Evolutionary conservation across 2,797 vertebrate species (phyloP), one percentile per base, ranked within the genome.

Genomic region (Sebastes flavidus): DNA sequence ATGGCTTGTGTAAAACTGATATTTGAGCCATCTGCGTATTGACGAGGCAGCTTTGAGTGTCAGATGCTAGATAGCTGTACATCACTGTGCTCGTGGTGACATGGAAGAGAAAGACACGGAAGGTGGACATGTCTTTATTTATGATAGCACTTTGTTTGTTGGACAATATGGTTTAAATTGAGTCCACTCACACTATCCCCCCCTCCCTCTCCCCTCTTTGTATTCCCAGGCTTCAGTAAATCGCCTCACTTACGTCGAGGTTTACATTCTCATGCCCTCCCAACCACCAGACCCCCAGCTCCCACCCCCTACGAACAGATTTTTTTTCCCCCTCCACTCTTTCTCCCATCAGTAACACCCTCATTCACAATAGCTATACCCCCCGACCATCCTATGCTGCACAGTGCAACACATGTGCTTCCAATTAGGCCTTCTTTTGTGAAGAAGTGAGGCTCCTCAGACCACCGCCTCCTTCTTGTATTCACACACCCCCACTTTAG

Each of bases 211-310:
- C 68, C 76, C 65, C 63, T 72, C 81, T 75, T 22, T 77, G 68
- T 86, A 90, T 94, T 94, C 95, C 94, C 95, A 95, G 91, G 93
- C 84, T 85, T 85, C 79, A 90, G 88, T 91, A 91, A 94, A 92
- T 94, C 83, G 85, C 89, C 86, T 92, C 89, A 91, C 92, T 94
- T 92, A 91, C 87, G 25, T 85, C 73, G 81, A 91, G 88, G 94
- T 95, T 95, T 95, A 91, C 89, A 86, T 95, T 96, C 95, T 93
- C 95, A 95, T 95, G 90, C 93, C 91, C 93, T 91, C 83, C 77
- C 65, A 92, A 76, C 89, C 90, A 81, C 86, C 88, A 88, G 80
- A 83, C 67, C 85, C 80, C 78, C 68, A 30, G 52, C 82, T 80
- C 84, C 87, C 88, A 75, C 87, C 84, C 84, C 67, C 85, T 25